Percentiles rank a stretch among this genome's conserved stretches.
phyloP scores from a whole-genome alignment of 2,888 invertebrate genomes.

The Beris chalybata region DNA sequence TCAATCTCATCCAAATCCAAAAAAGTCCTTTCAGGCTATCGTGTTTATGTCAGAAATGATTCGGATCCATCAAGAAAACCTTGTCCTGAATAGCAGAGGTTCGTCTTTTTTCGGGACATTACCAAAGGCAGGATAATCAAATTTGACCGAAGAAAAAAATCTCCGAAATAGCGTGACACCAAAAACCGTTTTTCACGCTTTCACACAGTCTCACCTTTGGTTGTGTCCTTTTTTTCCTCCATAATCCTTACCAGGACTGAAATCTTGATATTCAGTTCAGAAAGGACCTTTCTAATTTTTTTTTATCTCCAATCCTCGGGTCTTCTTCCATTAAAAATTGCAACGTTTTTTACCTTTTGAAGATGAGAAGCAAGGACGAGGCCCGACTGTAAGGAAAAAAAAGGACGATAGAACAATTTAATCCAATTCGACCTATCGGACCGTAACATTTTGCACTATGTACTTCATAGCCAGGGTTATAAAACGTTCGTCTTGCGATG shows the following conservation, averaged over 20 bases:
- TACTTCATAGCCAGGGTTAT: constrained; percentile 3
- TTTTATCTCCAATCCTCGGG: not conserved
- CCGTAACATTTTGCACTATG: constrained; percentile 23
- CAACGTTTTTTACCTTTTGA: constrained; percentile 1
- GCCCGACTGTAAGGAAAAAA: not conserved
- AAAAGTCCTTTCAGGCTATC: too few relatives aligned
- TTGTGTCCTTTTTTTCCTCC: constrained; percentile 5
- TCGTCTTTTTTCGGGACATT: too few relatives aligned
- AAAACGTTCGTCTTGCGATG: not conserved
- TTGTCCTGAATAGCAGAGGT: too few relatives aligned
- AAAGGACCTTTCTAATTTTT: not conserved
- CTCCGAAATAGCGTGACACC: not conserved
- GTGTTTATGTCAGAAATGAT: too few relatives aligned
- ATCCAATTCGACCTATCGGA: constrained; percentile 33
- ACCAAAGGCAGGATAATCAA: constrained; percentile 21
- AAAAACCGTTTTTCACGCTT: constrained; percentile 29
- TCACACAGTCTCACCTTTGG: constrained; percentile 5
- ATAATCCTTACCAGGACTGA: not conserved
- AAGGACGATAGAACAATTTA: constrained; percentile 29
- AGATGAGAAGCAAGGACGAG: constrained; percentile 13
- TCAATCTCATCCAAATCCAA: too few relatives aligned
- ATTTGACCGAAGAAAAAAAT: not conserved
- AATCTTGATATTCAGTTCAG: not conserved
- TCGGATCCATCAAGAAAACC: too few relatives aligned
- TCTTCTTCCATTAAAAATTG: constrained; percentile 20